These are phyloP conservation scores for Podiceps cristatus DNA, from an alignment of 2,113 vertebrate genomes.

Conservation along the genomic window DNA sequence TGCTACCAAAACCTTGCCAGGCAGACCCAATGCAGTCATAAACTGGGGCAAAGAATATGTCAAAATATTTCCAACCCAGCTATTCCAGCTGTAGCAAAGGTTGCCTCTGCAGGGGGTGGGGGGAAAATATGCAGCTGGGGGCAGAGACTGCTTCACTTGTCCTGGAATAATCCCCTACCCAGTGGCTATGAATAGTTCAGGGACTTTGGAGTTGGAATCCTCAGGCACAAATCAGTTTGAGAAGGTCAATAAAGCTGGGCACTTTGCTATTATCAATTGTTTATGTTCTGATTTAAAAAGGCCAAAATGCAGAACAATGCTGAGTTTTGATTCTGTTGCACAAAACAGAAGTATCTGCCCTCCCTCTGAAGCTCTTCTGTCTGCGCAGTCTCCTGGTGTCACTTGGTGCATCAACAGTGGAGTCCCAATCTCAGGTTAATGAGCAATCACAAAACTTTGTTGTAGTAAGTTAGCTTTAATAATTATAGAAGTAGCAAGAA, in stretches of 20 bases:
- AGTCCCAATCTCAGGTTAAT: not conserved
- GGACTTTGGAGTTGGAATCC: not conserved
- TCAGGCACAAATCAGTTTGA: not conserved
- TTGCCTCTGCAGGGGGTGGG: not conserved
- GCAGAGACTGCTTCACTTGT: not conserved
- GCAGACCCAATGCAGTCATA: not conserved
- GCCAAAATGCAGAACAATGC: not conserved
- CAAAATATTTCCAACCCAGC: not conserved
- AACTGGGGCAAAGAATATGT: not conserved
- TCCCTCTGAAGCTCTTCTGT: not conserved
- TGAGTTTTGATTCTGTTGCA: not conserved
- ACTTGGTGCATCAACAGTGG: accelerated
- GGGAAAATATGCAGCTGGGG: not conserved
- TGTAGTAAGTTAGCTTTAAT: not conserved
- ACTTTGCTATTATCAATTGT: not conserved
- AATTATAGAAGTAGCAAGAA: not conserved
- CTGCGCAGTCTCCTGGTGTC: not conserved
- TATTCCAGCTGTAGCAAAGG: not conserved
- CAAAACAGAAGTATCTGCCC: not conserved
- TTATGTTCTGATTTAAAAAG: not conserved
- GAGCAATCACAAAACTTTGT: not conserved
- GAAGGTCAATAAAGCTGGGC: not conserved
- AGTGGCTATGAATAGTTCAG: not conserved
- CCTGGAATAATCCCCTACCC: not conserved
- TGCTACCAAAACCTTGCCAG: too few species aligned